Evolutionary conservation across 2,797 vertebrate species (phyloP), one percentile per base, ranked within the genome.

Genomic region (Paratrypauchen microcephalus): DNA sequence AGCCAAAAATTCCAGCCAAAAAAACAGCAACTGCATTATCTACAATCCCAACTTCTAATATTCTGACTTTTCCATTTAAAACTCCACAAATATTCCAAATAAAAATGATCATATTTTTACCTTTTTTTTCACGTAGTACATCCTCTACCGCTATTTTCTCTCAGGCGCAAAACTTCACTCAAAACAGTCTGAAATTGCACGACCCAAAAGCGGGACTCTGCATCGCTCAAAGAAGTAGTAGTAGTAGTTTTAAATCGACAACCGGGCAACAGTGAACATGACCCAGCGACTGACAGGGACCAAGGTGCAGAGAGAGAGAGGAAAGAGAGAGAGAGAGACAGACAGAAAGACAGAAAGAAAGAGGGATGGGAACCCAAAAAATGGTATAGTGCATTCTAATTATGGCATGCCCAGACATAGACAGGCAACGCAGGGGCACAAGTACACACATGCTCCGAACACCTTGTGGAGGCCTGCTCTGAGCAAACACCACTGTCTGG

Each of bases 61-160:
- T 21, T 23, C n/a, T 1, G 7, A 54, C n/a, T 7, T 52, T 52
- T 52, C n/a, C 8, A 21, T 52, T 21, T 8, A 52, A 19, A 56
- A 26, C 54, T 15, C 7, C 13, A 28, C 24, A 28, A 57, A 28
- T 13, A 16, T 6, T 57, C 8, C 3, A 32, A 26, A 57, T 6
- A 8, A 19, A 45, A 60, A 32, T 32, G 3, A 19, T 24, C 4
- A n/a, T n/a, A 11, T 26, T 36, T 83, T 91, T 93, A 94, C 87
- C 85, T 89, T 90, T 81, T 92, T 92, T 79, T 94, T 92, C 75
- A 94, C 89, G 90, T 91, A 92, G 86, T 92, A 92, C 92, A 92
- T 91, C 69, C 79, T 89, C 82, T 84, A 78, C 56, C 62, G 70
- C 72, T 84, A 61, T 76, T 67, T 69, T 75, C 62, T 88, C 75